Evolutionary conservation across 1,140 invertebrate species (phyloP).

Genomic region (Lepidurus arcticus): DNA sequence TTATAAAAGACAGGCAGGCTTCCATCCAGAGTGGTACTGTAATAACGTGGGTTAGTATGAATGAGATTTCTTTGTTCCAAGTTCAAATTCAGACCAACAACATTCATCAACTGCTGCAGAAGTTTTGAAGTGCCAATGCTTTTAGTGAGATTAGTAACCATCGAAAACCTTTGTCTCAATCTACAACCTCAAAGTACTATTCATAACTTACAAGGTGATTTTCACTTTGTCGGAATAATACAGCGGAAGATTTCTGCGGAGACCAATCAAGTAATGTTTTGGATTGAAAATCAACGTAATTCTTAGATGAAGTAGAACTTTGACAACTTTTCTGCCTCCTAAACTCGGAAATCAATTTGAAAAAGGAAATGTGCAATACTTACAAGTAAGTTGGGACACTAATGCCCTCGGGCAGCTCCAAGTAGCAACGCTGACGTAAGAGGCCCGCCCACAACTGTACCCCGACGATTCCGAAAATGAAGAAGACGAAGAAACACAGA

Average conservation of each 20-base stretch:
- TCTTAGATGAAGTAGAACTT: neutral
- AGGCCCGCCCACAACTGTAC: constrained; percentile 99
- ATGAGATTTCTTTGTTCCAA: neutral
- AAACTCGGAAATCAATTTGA: neutral
- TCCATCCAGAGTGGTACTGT: constrained; percentile 34
- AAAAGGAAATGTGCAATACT: constrained; percentile 29
- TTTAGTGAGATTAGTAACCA: neutral
- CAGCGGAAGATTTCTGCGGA: constrained; percentile 57
- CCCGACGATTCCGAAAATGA: constrained; percentile 99
- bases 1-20: constrained; percentile 34
- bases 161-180: neutral
- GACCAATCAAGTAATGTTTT: neutral
- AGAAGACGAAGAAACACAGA: constrained; percentile 99
- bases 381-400: constrained; percentile 34
- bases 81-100: too few relatives aligned
- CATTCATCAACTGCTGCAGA: too few relatives aligned
- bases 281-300: neutral
- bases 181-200: neutral
- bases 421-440: constrained; percentile 84
- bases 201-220: constrained; percentile 32
- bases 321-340: neutral
- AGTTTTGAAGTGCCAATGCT: neutral
- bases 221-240: constrained; percentile 61
- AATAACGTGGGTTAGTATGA: constrained; percentile 1
- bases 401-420: constrained; percentile 45